Evolutionary conservation across 1,140 invertebrate species (phyloP), one percentile per base, ranked within the genome.

Genomic region (Sipha flava): DNA sequence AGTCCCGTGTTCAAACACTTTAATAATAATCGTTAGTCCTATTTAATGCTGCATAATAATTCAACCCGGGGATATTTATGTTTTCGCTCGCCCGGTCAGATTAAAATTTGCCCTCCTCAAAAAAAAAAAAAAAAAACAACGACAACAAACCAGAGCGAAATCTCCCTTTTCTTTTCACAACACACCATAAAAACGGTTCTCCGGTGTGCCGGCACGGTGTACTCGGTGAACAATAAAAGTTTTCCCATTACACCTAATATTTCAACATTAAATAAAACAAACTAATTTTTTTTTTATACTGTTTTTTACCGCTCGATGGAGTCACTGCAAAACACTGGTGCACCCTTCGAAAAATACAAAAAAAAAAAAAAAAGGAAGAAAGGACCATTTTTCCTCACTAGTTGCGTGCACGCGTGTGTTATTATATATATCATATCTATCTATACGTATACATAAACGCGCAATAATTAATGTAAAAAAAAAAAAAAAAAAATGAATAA

Each of bases 191-290:
- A 77, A 77, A 77, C 73, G 47, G 31, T 77, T 77, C 73, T 37
- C 49, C 49, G 73, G 47, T 52, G 70, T 23, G 66, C 40, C 26
- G 23, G 66, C 43, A 16, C 26, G 45, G 26, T 47, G 47, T 34
- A 29, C 47, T 34, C 70, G 73, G 70, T 9, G 73, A 57, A 77
- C 49, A 77, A 77, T 77, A 77, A 77, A 77, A 77, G 49, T 77
- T 77, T 77, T 77, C 73, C 73, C 73, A 77, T 77, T 77, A 77
- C 29, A 77, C 73, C 73, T 77, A 77, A 77, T 77, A 77, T 57
- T 77, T 77, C 52, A 37, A 77, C 73, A 43, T 77, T 54, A 77
- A 77, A 77, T 54, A 77, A 73, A 73, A 73, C 31, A 73, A 73
- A 34, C 47, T 77, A 77, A 77, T 77, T 77, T 77, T 73, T 59